These are phyloP conservation scores for Dermochelys coriacea DNA, from an alignment of 2,797 vertebrate genomes.

Conservation along the genomic window DNA sequence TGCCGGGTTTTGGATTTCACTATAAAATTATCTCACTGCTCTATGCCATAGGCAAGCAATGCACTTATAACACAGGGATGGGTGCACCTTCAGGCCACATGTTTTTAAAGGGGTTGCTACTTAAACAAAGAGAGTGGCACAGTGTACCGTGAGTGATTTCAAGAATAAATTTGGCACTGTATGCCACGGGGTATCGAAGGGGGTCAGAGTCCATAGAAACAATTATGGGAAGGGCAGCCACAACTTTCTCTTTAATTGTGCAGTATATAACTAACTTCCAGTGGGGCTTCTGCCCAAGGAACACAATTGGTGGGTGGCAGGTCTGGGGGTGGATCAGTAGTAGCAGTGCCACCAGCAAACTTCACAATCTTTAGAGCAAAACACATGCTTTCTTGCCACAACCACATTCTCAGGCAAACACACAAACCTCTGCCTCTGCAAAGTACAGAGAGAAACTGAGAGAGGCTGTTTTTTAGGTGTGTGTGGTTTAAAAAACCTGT, in stretches of 20 bases:
- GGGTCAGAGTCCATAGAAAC: not conserved
- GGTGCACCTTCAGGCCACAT: fast-evolving
- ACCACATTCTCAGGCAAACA: not conserved
- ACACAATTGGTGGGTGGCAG: not conserved
- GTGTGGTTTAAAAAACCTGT: too few relatives aligned
- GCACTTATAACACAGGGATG: not conserved
- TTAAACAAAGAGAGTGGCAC: not conserved
- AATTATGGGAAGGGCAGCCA: not conserved
- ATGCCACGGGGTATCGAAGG: not conserved
- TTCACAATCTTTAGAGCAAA: not conserved
- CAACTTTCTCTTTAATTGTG: not conserved
- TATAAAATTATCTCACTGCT: not conserved
- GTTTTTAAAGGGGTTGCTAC: not conserved
- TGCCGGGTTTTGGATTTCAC: not conserved
- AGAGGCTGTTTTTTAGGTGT: too few relatives aligned
- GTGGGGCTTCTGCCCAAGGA: not conserved
- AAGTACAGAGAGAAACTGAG: not conserved
- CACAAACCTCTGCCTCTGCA: not conserved
- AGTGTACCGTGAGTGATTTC: not conserved
- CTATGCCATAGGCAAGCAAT: fast-evolving
- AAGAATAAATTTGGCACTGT: not conserved
- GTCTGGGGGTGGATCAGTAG: not conserved
- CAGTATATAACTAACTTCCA: not conserved
- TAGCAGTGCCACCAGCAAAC: not conserved
- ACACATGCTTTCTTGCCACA: not conserved